Conservation (phyloP, 1,140 invertebrate genomes). For the Zaprionus davidi region DNA sequence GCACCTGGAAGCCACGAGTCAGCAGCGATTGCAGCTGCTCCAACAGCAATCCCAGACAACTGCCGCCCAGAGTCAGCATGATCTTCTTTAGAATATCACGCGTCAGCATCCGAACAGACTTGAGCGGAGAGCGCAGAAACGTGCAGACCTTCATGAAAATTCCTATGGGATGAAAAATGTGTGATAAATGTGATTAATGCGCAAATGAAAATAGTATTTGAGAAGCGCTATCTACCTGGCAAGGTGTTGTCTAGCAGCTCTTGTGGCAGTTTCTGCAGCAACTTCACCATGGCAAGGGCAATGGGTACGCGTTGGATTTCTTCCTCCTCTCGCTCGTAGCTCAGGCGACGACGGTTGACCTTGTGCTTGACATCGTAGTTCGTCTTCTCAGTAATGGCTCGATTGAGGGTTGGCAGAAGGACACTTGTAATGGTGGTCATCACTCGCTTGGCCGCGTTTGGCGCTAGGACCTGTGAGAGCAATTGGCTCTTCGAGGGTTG, state of each 20-base stretch:
- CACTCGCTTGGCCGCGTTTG: constrained; percentile 90
- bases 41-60: constrained; percentile 91
- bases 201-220: background rate
- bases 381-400: constrained; percentile 89
- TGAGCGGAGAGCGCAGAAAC: constrained; percentile 95
- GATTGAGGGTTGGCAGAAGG: constrained; percentile 85
- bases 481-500: constrained; percentile 42
- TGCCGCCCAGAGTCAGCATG: constrained; percentile 92
- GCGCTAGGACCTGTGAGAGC: constrained; percentile 84
- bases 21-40: constrained; percentile 92
- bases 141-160: constrained; percentile 95
- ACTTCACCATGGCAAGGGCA: constrained; percentile 95
- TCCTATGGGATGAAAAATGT: constrained; percentile 71
- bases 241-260: constrained; percentile 90
- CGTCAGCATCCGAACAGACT: constrained; percentile 93
- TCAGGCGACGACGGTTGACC: constrained; percentile 88
- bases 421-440: constrained; percentile 87
- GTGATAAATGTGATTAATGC: background rate
- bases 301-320: constrained; percentile 96
- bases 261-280: constrained; percentile 94
- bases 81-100: constrained; percentile 96
- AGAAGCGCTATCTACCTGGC: constrained; percentile 85
- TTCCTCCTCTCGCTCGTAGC: constrained; percentile 91
- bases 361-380: constrained; percentile 93
- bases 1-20: constrained; percentile 95